These are phyloP conservation scores for Nasonia giraulti DNA, from an alignment of 1,140 invertebrate genomes.

Conservation along the genomic window DNA sequence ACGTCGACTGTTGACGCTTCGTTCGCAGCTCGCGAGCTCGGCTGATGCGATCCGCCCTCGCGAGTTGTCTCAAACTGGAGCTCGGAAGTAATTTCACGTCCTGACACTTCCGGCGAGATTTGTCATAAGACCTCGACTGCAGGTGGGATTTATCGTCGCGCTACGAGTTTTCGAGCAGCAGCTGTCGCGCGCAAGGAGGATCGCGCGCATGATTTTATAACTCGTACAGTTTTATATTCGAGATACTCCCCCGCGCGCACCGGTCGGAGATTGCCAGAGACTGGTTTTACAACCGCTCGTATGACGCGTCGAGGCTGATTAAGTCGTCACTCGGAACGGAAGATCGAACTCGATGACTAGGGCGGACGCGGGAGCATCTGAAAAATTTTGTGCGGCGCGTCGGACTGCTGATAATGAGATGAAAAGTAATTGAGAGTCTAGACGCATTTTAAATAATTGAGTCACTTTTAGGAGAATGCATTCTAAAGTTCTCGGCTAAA, in stretches of 20 bases:
- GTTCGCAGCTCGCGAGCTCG: slow-evolving; percentile 51
- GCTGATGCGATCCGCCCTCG: slow-evolving; percentile 52
- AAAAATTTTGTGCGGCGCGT: no score
- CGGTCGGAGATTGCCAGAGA: not conserved
- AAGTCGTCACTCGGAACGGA: no score
- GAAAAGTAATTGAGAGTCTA: slow-evolving; percentile 9
- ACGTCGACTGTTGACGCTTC: slow-evolving; percentile 45
- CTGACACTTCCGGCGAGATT: slow-evolving; percentile 61
- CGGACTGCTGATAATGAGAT: not conserved
- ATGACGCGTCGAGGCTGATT: no score
- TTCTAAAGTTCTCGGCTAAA: not conserved
- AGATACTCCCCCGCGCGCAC: not conserved
- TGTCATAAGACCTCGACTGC: slow-evolving; percentile 58
- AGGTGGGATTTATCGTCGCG: slow-evolving; percentile 65
- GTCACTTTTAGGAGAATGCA: not conserved
- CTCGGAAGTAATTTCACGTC: slow-evolving; percentile 61
- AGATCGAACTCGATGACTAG: no score
- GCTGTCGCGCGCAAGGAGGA: not conserved
- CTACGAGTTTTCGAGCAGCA: not conserved
- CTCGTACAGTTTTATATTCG: not conserved
- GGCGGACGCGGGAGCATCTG: no score
- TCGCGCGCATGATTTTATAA: not conserved
- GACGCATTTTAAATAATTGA: slow-evolving; percentile 2
- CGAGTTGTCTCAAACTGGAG: slow-evolving; percentile 55
- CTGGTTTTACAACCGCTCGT: not conserved